A percentile compares a stretch with the other conserved stretches of the same genome.
These are phyloP conservation scores for Andrena trimmerana DNA, from an alignment of 2,888 invertebrate genomes.

Conservation along the genomic window DNA sequence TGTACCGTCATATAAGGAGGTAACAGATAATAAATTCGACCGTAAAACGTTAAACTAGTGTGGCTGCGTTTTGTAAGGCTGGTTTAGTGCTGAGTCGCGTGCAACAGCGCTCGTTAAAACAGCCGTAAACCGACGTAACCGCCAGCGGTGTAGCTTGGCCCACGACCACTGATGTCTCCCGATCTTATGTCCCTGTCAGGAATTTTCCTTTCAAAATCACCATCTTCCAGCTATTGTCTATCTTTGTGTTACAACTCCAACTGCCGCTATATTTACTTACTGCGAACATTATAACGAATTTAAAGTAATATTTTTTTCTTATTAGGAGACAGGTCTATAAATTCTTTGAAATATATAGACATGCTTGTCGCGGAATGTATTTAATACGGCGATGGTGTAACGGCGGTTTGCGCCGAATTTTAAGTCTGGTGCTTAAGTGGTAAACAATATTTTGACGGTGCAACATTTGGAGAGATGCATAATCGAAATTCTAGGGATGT, in stretches of 20 bases:
- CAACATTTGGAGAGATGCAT: no score
- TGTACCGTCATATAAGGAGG: conserved; percentile 84
- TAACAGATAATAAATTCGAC: conserved; percentile 85
- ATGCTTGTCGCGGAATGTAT: background rate
- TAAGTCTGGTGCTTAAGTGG: background rate
- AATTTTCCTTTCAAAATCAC: conserved; percentile 43
- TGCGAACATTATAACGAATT: background rate
- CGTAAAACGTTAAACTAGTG: conserved; percentile 84
- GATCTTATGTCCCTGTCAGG: conserved; percentile 41
- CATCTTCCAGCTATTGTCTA: conserved; percentile 22
- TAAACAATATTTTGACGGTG: background rate
- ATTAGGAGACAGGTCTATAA: background rate
- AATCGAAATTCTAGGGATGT: background rate
- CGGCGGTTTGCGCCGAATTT: background rate
- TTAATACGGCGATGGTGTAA: background rate
- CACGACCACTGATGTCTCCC: conserved; percentile 56
- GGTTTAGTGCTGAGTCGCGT: conserved; percentile 85
- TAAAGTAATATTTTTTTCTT: background rate
- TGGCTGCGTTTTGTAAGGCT: conserved; percentile 84
- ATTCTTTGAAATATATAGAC: background rate
- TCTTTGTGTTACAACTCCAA: background rate
- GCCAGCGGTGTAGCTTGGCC: conserved; percentile 74
- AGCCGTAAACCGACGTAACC: conserved; percentile 83
- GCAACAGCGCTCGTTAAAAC: conserved; percentile 84
- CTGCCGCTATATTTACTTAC: background rate